These are phyloP conservation scores for Oryzias woworae DNA, from an alignment of 2,113 vertebrate genomes.

Conservation along the genomic window DNA sequence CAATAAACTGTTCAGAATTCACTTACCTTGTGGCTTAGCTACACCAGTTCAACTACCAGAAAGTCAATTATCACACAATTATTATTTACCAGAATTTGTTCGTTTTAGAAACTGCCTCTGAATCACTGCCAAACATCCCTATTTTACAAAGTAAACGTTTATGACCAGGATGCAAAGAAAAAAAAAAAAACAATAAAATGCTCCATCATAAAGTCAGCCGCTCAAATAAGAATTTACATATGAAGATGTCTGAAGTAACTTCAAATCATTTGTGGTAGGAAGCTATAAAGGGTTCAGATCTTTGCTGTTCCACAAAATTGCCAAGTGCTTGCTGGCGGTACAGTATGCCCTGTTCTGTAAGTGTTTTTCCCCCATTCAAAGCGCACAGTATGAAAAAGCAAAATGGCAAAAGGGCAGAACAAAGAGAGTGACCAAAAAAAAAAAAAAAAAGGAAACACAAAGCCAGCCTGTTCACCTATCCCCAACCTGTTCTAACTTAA, in stretches of 20 bases:
- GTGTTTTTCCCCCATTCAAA: slow-evolving; percentile 32
- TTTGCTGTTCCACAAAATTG: slow-evolving; percentile 32
- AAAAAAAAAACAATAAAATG: background rate
- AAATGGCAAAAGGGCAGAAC: slow-evolving; percentile 35
- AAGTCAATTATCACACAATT: slow-evolving; percentile 6
- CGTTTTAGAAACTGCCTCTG: slow-evolving; percentile 14
- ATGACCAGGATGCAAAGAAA: slow-evolving; percentile 6
- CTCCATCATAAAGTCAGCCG: slow-evolving; percentile 20
- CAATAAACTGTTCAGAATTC: slow-evolving; percentile 8
- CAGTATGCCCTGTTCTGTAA: slow-evolving; percentile 35
- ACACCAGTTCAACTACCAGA: slow-evolving; percentile 14
- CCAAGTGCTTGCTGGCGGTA: slow-evolving; percentile 33
- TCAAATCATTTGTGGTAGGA: slow-evolving; percentile 21
- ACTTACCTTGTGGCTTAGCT: slow-evolving; percentile 23
- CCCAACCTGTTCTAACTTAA: slow-evolving; percentile 28
- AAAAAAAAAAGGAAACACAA: background rate
- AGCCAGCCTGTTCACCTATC: slow-evolving; percentile 10
- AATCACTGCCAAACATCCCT: slow-evolving; percentile 28
- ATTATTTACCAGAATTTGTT: slow-evolving; percentile 12
- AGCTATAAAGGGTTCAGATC: slow-evolving; percentile 21
- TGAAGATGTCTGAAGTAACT: slow-evolving; percentile 26
- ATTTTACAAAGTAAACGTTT: slow-evolving; percentile 45
- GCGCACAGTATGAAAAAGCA: slow-evolving; percentile 21
- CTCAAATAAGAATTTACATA: slow-evolving; percentile 28
- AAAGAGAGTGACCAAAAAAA: slow-evolving; percentile 30